Evolutionary conservation across 2,888 invertebrate species (phyloP).

Genomic region (Barypeithes pellucidus): DNA sequence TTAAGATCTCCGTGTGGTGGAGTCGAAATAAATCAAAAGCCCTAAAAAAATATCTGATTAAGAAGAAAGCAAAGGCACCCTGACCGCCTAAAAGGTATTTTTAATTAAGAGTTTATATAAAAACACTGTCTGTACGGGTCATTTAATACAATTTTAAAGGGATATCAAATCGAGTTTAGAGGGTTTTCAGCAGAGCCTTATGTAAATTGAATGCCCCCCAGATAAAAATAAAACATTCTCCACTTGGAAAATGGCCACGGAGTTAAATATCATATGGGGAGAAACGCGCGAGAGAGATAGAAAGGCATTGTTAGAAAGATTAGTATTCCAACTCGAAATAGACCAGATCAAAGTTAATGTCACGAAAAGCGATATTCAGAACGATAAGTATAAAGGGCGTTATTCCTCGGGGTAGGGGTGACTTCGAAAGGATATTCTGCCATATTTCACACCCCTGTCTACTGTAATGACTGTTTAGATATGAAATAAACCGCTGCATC

Average conservation of each 20-base stretch:
- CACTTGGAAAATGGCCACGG: conserved; percentile 35
- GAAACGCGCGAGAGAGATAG: conserved; percentile 38
- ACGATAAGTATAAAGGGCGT: conserved; percentile 55
- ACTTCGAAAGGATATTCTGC: conserved; percentile 59
- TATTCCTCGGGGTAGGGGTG: conserved; percentile 55
- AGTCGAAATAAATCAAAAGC: conserved; percentile 8
- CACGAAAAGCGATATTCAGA: conserved; percentile 55
- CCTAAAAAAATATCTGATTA: conserved; percentile 13
- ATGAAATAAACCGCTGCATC: conserved; percentile 59
- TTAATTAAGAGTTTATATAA: conserved; percentile 21
- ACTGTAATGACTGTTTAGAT: conserved; percentile 60
- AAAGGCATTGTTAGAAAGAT: conserved; percentile 52
- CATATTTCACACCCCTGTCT: conserved; percentile 61
- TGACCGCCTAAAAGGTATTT: conserved; percentile 23
- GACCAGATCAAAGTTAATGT: conserved; percentile 57
- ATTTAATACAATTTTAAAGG: conserved; percentile 25
- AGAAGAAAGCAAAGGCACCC: neutral
- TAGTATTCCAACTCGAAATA: conserved; percentile 56
- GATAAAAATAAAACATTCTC: conserved; percentile 44
- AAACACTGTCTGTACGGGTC: conserved; percentile 21
- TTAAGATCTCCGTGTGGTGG: neutral
- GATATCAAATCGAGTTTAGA: conserved; percentile 26
- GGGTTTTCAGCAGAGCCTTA: conserved; percentile 24
- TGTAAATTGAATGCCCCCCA: conserved; percentile 34
- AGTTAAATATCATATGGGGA: conserved; percentile 36